Evolutionary conservation across 2,113 vertebrate species (phyloP).

Genomic region (Pungitius pungitius): DNA sequence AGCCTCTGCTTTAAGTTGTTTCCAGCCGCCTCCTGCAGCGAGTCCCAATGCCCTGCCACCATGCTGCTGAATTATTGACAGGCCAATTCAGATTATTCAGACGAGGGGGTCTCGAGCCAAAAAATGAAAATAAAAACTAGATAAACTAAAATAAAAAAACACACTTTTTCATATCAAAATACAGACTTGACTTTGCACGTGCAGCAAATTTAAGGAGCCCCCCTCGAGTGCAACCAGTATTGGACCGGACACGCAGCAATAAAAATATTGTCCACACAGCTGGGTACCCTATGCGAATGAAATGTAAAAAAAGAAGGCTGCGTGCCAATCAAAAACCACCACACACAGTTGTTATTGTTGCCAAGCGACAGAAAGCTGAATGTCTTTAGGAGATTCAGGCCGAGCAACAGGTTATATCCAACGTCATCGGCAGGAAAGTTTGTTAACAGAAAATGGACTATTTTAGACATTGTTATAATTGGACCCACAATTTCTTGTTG

Average conservation of each 20-base stretch:
- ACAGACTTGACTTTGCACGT: constrained; percentile 10
- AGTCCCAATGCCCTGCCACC: constrained; percentile 37
- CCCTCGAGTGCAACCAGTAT: neutral
- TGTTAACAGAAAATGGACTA: neutral
- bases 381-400: constrained; percentile 5
- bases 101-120: neutral
- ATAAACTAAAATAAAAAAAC: constrained; percentile 20
- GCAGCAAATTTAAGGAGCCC: constrained; percentile 3
- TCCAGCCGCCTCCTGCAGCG: neutral
- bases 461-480: neutral
- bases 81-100: constrained; percentile 37
- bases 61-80: constrained; percentile 61
- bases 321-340: constrained; percentile 27
- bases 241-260: neutral
- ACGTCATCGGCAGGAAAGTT: neutral
- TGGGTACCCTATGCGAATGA: neutral
- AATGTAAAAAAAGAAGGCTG: neutral
- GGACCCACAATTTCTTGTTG: neutral
- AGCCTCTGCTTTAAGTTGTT: too few relatives aligned
- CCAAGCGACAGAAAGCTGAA: constrained; percentile 45
- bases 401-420: neutral
- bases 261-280: neutral
- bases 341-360: constrained; percentile 45
- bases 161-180: constrained; percentile 20
- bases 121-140: neutral